phyloP scores from a whole-genome alignment of 2,888 invertebrate species.

The Thumatha senex region DNA sequence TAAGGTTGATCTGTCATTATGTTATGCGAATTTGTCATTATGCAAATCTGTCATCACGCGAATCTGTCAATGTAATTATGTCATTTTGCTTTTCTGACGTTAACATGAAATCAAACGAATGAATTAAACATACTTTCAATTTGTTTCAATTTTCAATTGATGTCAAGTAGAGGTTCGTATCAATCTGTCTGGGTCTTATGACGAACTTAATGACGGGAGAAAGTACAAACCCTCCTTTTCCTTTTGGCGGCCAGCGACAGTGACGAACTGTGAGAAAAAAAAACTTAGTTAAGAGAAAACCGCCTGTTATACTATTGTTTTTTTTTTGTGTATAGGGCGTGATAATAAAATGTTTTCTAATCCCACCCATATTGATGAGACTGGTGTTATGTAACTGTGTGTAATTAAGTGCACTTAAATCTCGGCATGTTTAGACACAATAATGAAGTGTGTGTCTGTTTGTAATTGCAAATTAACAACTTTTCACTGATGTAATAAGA shows the following conservation, averaged over 20 bases:
- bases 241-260: slow-evolving; percentile 2
- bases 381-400: too few relatives aligned
- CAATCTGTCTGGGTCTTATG: slow-evolving; percentile 6
- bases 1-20: too few relatives aligned
- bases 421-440: too few relatives aligned
- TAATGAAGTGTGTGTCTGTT: too few relatives aligned
- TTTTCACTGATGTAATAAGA: too few relatives aligned
- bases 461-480: too few relatives aligned
- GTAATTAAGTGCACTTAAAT: too few relatives aligned
- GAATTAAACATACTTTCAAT: too few relatives aligned
- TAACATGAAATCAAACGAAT: not conserved
- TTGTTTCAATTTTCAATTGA: slow-evolving; percentile 11
- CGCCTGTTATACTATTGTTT: not conserved
- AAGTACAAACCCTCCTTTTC: slow-evolving; percentile 11
- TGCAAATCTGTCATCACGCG: too few relatives aligned
- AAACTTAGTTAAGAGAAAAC: not conserved
- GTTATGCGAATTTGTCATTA: too few relatives aligned
- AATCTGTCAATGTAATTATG: too few relatives aligned
- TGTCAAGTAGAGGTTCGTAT: slow-evolving; percentile 23
- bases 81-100: too few relatives aligned
- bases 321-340: not conserved
- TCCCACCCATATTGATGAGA: not conserved
- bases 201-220: slow-evolving; percentile 16
- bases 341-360: not conserved
- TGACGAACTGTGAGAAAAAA: not conserved